Base-by-base conservation (phyloP, 2,797 vertebrate species). In the Tragopan temminckii region DNA sequence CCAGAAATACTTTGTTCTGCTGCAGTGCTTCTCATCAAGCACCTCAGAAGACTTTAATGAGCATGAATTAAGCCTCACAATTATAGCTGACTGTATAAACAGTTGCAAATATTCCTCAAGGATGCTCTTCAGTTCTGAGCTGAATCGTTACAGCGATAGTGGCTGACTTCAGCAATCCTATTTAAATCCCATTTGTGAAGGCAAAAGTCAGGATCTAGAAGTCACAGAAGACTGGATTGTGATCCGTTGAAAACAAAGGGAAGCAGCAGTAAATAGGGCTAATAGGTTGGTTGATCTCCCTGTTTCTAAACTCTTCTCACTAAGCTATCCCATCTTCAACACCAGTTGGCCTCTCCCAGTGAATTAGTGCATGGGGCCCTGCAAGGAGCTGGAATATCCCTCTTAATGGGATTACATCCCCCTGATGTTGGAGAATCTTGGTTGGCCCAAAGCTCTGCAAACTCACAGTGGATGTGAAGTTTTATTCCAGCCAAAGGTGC, bases 21-120 rank as follows among this genome's bases (percentile, higher is more conserved):
- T 69, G 52, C 45, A 36, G 35, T 18, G 50, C 45, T 78, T 50
- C 80, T 91, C 70, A 38, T 61, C 79, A 77, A 72, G 38, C 66
- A 35, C 17, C 86, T 93, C 75, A 58, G 84, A 87, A 36, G 57
- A 46, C 42, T 59, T 89, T 87, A 78, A 90, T 42, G 58, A 91
- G 84, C 55, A 13, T 9, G 38, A 94, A 87, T 90, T 82, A 92
- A 72, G 11, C 10, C 53, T 75, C 78, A 40, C 53, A 85, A 38
- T 85, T 80, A 86, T 2, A 80, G 75, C 58, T 80, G 53, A 45
- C 50, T 82, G 18, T 24, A 72, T 84, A 93, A 91, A 77, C 33
- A 74, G 53, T 45, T 90, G 86, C 53, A 80, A 90, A 89, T 86
- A 78, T 66, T 95, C 64, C 80, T 87, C 76, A 64, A 85, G 79